These are phyloP conservation scores for Hyperopisus bebe DNA, from an alignment of 2,113 vertebrate genomes.

Conservation along the genomic window DNA sequence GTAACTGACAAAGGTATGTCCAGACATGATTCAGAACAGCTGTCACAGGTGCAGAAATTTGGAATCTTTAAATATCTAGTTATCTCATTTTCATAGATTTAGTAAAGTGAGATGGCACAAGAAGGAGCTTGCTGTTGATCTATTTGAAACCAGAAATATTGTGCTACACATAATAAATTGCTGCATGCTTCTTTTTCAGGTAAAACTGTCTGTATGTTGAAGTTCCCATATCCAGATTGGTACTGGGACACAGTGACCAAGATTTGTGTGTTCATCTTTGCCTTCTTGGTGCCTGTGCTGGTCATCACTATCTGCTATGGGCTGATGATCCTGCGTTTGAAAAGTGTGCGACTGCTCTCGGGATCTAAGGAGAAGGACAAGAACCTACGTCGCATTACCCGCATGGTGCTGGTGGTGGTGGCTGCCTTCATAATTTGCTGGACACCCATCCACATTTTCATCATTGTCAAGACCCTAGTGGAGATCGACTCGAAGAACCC, in stretches of 20 bases:
- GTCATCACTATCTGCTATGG: constrained; percentile 93
- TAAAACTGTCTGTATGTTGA: constrained; percentile 69
- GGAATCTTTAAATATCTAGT: neutral
- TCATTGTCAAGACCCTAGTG: constrained; percentile 86
- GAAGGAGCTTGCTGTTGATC: neutral
- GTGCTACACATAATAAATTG: neutral
- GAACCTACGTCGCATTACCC: constrained; percentile 84
- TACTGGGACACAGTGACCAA: constrained; percentile 92
- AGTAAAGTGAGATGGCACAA: neutral
- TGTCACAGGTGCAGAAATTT: neutral
- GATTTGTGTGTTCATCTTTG: constrained; percentile 92
- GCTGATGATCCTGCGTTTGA: constrained; percentile 88
- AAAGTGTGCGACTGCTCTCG: constrained; percentile 86
- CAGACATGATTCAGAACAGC: neutral
- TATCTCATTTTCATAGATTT: neutral
- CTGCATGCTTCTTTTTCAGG: constrained; percentile 48
- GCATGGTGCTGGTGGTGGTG: constrained; percentile 95
- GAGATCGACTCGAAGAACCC: constrained; percentile 75
- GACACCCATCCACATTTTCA: constrained; percentile 96
- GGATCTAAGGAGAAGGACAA: constrained; percentile 94
- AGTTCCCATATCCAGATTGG: constrained; percentile 76
- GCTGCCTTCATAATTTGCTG: constrained; percentile 94
- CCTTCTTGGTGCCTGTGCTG: constrained; percentile 85
- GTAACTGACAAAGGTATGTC: constrained; percentile 61
- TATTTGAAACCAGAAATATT: neutral